Base-by-base conservation (phyloP, 2,113 vertebrate species). In the Pelecanus crispus region DNA sequence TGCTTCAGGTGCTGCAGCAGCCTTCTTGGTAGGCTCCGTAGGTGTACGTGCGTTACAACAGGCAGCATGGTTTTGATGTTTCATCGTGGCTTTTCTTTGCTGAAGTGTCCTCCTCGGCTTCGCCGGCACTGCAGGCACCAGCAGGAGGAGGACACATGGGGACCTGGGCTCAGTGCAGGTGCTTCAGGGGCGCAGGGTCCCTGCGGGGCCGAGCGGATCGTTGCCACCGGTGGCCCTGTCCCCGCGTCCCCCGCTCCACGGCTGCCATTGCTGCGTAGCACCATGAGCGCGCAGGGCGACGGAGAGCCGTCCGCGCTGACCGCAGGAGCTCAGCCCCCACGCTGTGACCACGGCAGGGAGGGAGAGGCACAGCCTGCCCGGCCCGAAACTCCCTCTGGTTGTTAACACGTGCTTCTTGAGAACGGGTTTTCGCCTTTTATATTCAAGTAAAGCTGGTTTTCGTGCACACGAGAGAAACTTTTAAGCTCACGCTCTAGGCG, bases 401-500 rank as follows among this genome's bases (percentile, higher is more conserved):
- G 3, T 22, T 36, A n/a, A 17, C 28, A 18, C 6, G 0, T 25
- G 13, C 20, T 88, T 42, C 52, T 36, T 3, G 49, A 68, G 53
- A 79, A 7, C 8, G 34, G 11, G 4, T 38, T 75, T 88, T 56
- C 40, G 56, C 26, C 32, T 80, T 36, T 34, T 31, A 3, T 49
- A 7, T 52, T 65, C 11, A 29, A 50, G 17, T 53, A 34, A 29
- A 2, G 6, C 28, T 24, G 61, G 1, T 1, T 6, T 47, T 62
- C 42, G 13, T 38, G 19, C 16, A 22, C 10, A 2, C 1, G 5
- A 44, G 32, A 61, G 16, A 44, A 65, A 42, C 25, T 67, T 92
- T 9, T 21, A 49, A 42, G 34, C 36, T 71, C 0, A 0, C 5
- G 0, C 28, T 74, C 42, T 4, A 31, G 9, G 18, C 0, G 0